Conservation (phyloP, 2,888 invertebrate species). For the Prenolepis imparis region DNA sequence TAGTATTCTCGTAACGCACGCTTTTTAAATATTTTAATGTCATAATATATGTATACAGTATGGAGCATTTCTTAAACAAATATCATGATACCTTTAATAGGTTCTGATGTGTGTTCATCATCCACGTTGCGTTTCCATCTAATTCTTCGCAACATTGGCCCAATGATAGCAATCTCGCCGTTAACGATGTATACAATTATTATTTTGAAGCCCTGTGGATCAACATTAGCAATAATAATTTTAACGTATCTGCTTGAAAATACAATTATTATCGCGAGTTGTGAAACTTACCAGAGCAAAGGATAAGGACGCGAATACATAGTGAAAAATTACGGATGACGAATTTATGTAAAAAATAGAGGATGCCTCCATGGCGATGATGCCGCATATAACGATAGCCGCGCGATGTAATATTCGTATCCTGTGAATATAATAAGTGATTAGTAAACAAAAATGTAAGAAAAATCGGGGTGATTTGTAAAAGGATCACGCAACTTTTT, state of each 20-base stretch:
- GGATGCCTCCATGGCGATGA: conserved; percentile 88
- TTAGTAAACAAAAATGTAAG: no score
- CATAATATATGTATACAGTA: not conserved
- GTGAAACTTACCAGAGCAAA: conserved; percentile 88
- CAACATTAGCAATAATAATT: conserved; percentile 19
- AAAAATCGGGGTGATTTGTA: not conserved
- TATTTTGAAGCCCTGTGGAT: conserved; percentile 80
- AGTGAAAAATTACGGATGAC: conserved; percentile 88
- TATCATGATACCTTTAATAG: conserved; percentile 81
- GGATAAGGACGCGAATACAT: conserved; percentile 88
- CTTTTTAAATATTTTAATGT: not conserved
- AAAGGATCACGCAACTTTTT: not conserved
- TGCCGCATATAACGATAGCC: conserved; percentile 88
- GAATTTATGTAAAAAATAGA: conserved; percentile 90
- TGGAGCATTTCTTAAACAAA: not conserved
- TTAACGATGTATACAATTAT: conserved; percentile 79
- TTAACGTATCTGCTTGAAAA: not conserved
- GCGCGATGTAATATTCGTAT: conserved; percentile 89
- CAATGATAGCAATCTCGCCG: conserved; percentile 78
- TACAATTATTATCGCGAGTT: not conserved
- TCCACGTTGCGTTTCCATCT: conserved; percentile 77
- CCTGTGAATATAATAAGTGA: conserved; percentile 82
- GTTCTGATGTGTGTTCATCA: conserved; percentile 81
- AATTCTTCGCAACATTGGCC: conserved; percentile 80
- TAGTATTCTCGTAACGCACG: not conserved